phyloP scores from a whole-genome alignment of 2,888 invertebrate species.

The Pachydiplax longipennis region DNA sequence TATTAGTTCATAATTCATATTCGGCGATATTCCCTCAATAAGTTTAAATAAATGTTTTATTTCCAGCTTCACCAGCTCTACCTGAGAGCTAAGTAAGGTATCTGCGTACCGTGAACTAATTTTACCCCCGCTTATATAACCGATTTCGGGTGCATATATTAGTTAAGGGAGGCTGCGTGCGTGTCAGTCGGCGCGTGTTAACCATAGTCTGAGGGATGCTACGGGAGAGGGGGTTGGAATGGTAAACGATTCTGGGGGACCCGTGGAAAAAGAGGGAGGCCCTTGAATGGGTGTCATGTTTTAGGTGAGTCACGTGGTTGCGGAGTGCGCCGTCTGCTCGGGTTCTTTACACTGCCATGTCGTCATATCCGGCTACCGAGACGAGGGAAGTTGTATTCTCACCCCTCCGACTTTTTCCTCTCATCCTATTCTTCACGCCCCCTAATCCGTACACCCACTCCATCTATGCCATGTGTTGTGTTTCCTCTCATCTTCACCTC shows the following conservation, averaged over 20 bases:
- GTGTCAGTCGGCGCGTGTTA: background rate
- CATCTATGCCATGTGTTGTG: background rate
- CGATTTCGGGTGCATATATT: no score
- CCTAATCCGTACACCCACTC: background rate
- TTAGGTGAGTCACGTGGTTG: slow-evolving; percentile 44
- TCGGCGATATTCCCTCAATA: no score
- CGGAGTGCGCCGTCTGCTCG: slow-evolving; percentile 34
- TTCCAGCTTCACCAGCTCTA: no score
- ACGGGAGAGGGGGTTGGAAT: background rate
- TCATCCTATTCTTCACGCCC: background rate
- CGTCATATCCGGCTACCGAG: slow-evolving; percentile 30
- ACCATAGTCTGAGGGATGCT: background rate
- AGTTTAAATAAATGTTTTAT: no score
- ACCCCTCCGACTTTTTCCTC: background rate
- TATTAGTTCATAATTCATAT: no score
- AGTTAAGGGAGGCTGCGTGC: background rate
- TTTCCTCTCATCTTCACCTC: background rate
- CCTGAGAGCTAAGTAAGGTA: no score
- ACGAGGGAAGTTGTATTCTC: background rate
- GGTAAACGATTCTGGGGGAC: background rate
- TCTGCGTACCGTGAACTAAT: no score
- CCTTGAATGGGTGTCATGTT: slow-evolving; percentile 32
- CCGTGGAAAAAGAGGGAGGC: background rate
- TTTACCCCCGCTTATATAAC: no score
- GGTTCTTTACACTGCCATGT: slow-evolving; percentile 12